A percentile compares a stretch with the other conserved stretches of the same genome.
Evolutionary conservation across 2,888 invertebrate genomes (phyloP).

Genomic region (Leptura quadrifasciata): DNA sequence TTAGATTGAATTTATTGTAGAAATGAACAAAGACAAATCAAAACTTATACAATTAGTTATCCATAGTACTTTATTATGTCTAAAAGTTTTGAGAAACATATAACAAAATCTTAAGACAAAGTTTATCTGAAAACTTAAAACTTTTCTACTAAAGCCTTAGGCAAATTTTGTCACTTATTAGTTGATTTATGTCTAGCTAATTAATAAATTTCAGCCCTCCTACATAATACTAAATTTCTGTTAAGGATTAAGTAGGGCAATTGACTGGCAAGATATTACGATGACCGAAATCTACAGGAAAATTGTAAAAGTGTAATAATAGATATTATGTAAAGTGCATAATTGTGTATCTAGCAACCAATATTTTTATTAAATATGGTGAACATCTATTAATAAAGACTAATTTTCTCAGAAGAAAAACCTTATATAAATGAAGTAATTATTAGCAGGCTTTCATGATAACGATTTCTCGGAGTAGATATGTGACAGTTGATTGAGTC

Average conservation of each 20-base stretch:
- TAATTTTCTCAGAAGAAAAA: too few relatives aligned
- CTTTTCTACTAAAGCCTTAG: neutral
- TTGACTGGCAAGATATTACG: too few relatives aligned
- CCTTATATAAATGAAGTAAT: too few relatives aligned
- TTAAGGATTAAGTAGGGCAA: neutral
- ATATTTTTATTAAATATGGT: too few relatives aligned
- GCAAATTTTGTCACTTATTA: neutral
- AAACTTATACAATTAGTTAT: neutral
- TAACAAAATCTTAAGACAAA: neutral
- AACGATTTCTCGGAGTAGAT: too few relatives aligned
- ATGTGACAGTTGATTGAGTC: too few relatives aligned
- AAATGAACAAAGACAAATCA: neutral
- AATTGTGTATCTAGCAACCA: too few relatives aligned
- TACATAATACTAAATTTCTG: neutral
- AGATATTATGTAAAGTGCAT: neutral
- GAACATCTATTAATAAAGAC: too few relatives aligned
- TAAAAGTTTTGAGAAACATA: neutral
- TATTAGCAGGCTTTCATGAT: too few relatives aligned
- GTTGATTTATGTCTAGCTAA: neutral
- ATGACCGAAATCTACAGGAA: neutral
- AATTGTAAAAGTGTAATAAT: neutral
- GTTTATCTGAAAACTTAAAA: slow-evolving; percentile 11
- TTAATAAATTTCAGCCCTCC: neutral
- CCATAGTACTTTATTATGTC: slow-evolving; percentile 3
- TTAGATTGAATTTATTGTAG: neutral